Evolutionary conservation across 2,113 vertebrate genomes (phyloP).

Genomic region (Anolis sagrei): DNA sequence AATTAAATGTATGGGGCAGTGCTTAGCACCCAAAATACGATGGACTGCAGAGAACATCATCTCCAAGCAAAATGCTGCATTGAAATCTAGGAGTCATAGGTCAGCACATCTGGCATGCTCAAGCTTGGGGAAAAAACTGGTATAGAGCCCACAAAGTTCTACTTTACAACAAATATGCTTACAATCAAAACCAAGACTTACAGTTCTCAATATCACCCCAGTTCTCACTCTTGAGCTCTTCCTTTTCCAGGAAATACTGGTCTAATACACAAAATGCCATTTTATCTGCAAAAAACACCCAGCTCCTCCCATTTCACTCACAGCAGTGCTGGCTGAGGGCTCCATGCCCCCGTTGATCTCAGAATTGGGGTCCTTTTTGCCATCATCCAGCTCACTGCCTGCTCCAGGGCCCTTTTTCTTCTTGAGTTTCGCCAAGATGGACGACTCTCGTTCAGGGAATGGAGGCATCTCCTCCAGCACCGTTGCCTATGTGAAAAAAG

Average conservation of each 20-base stretch:
- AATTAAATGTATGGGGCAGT: background rate
- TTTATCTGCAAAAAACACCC: background rate
- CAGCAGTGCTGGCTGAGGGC: slow-evolving; percentile 84
- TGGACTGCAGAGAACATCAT: background rate
- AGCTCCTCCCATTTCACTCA: slow-evolving; percentile 66
- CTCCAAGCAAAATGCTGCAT: background rate
- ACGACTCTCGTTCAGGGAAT: slow-evolving; percentile 91
- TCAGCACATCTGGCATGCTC: background rate
- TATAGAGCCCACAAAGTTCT: background rate
- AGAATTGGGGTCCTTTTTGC: slow-evolving; percentile 81
- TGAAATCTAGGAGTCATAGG: background rate
- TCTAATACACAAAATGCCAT: background rate
- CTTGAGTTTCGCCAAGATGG: slow-evolving; percentile 92
- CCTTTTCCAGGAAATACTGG: background rate
- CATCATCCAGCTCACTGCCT: slow-evolving; percentile 85
- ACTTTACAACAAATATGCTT: background rate
- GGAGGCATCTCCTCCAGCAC: slow-evolving; percentile 95
- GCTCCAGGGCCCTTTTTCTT: slow-evolving; percentile 92
- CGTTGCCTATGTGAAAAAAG: slow-evolving; percentile 79
- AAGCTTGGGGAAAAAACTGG: background rate
- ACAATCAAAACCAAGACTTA: background rate
- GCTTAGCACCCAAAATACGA: no score
- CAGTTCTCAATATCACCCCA: background rate
- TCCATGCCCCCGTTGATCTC: slow-evolving; percentile 89
- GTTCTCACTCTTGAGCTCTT: background rate